Percentiles rank a stretch among this genome's conserved stretches.
phyloP scores from a whole-genome alignment of 2,113 vertebrate species.

The Anguilla japonica region DNA sequence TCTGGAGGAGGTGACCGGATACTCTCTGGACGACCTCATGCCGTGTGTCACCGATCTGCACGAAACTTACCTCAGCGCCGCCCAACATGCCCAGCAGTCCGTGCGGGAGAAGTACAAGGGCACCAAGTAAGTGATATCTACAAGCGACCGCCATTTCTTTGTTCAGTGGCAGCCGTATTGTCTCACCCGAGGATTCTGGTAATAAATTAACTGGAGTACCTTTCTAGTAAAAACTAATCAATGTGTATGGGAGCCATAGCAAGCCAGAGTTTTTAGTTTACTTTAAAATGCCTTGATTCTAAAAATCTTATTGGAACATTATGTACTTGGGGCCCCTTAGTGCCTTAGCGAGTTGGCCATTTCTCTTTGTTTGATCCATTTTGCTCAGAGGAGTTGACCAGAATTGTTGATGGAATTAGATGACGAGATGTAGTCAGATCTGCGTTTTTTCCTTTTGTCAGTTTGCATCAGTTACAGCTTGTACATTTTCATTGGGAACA shows the following conservation, averaged over 20 bases:
- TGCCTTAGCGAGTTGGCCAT: neutral
- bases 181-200: neutral
- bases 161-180: neutral
- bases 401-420: neutral
- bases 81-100: constrained; percentile 90
- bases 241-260: no score
- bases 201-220: neutral
- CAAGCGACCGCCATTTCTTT: neutral
- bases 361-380: neutral
- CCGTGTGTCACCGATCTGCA: constrained; percentile 89
- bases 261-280: no score
- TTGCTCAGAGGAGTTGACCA: neutral
- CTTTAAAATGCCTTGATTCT: neutral
- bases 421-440: neutral
- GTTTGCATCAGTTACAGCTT: neutral
- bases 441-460: neutral
- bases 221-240: no score
- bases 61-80: constrained; percentile 79
- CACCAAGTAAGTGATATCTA: constrained; percentile 75
- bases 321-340: neutral
- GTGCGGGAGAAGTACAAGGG: constrained; percentile 93
- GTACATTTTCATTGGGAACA: neutral
- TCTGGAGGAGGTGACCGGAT: constrained; percentile 77
- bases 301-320: neutral
- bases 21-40: constrained; percentile 82